Conservation (phyloP, 2,113 vertebrate species). For the Crotalus tigris region DNA sequence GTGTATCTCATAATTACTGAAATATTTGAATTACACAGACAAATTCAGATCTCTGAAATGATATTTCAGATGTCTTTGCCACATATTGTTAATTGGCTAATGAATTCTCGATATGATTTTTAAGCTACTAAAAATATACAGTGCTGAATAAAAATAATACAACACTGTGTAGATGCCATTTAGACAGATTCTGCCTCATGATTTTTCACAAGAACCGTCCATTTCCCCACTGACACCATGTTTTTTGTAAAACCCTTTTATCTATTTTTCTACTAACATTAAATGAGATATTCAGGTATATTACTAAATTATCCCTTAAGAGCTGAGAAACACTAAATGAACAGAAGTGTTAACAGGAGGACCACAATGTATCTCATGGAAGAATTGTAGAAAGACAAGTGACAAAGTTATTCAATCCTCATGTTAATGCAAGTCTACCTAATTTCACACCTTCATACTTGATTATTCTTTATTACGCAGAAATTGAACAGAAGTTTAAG, state of each 20-base stretch:
- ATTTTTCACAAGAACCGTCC: not conserved
- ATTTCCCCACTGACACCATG: not conserved
- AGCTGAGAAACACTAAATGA: not conserved
- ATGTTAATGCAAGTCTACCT: not conserved
- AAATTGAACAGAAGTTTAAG: not conserved
- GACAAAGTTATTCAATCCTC: not conserved
- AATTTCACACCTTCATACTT: not conserved
- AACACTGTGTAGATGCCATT: not conserved
- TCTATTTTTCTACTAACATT: not conserved
- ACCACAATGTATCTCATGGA: not conserved
- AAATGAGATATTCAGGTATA: not conserved
- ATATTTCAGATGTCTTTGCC: not conserved
- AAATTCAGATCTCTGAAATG: not conserved
- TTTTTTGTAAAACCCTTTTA: not conserved
- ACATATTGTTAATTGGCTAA: not conserved
- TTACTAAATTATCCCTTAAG: not conserved
- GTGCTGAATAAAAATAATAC: not conserved
- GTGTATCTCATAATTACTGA: not conserved
- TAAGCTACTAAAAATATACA: not conserved
- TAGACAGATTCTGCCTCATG: not conserved
- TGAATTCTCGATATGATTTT: not conserved
- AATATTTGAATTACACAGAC: not conserved
- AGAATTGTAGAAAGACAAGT: not conserved
- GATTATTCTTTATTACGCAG: not conserved
- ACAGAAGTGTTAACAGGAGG: not conserved